Evolutionary conservation across 30 jellyfish, hydroid and myxozoan genomes (phyloP), one percentile per base, ranked within the genome.

Genomic region (Haliclystus octoradiatus): DNA sequence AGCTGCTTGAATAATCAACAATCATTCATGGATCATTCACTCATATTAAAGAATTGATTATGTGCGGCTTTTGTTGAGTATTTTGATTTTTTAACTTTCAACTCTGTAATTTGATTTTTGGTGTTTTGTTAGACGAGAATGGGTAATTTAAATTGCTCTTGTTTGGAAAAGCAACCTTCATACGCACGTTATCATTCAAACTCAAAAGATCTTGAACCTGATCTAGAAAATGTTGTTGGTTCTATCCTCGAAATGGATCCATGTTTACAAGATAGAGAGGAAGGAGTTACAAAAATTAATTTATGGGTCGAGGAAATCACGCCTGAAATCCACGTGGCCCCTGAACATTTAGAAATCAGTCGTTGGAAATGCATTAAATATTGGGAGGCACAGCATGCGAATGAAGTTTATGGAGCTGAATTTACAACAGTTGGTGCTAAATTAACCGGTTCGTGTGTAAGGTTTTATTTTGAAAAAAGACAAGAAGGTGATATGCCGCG

Each of bases 371-470:
- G 96, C 40, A 85, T 85, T 2, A 85, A 85, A 64, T 85, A 85
- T 32, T 85, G 96, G 96, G 96, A 85, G 62, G 96, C 96, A 9
- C 96, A 85, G 64, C 96, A 85, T 66, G 93, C 71, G 25, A 78
- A 84, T 28, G 96, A 85, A 77, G 84, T 85, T 28, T 85, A 85
- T 66, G 96, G 96, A 1, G 88, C 88, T 9, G 96, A 78, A 24
- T 72, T 77, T 31, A 24, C 77, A 1, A 61, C 62, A 72, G 72
- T 76, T 14, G 95, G 95, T 1, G 35, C 83, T 3, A 85, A 85
- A 65, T 78, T 78, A 15, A 85, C 96, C 9, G 96, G 93, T 14
- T 77, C 93, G 9, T 85, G 96, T 50, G 96, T 85, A 40, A 61
- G 96, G 26, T 85, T 85, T 78, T 85, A 85, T 49, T 85, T 85